Conservation (phyloP, 2,888 invertebrate species). For the Seira sanloemensis region DNA sequence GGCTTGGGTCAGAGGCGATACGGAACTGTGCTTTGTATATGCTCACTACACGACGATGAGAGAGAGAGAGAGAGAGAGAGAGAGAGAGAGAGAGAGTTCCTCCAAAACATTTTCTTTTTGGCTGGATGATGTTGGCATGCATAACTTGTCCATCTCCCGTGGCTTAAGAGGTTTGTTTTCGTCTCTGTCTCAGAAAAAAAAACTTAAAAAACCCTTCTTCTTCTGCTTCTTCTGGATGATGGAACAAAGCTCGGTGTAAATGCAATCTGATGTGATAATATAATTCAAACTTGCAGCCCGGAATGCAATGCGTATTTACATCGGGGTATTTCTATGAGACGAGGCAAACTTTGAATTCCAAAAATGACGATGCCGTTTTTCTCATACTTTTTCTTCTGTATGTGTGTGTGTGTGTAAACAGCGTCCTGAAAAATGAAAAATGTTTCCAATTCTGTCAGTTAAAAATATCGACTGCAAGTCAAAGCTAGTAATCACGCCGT, state of each 20-base stretch:
- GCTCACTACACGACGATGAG: neutral
- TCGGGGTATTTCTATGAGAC: no score
- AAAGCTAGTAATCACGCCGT: slow-evolving; percentile 57
- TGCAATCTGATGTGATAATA: slow-evolving; percentile 55
- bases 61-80: no score
- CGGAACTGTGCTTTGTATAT: neutral
- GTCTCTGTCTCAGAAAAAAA: slow-evolving; percentile 15
- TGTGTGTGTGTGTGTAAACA: neutral
- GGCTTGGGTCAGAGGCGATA: slow-evolving; percentile 51
- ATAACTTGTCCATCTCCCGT: slow-evolving; percentile 65
- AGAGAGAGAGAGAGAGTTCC: slow-evolving; percentile 20
- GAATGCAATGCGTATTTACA: slow-evolving; percentile 44
- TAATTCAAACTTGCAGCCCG: slow-evolving; percentile 50
- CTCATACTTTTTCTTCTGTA: neutral
- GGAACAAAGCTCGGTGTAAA: no score
- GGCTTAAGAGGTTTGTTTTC: slow-evolving; percentile 64
- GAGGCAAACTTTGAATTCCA: neutral
- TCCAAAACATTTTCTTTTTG: slow-evolving; percentile 38
- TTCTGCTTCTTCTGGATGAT: neutral
- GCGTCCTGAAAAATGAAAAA: slow-evolving; percentile 59
- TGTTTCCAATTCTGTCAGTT: slow-evolving; percentile 59
- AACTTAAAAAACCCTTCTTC: no score
- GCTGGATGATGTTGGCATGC: slow-evolving; percentile 55
- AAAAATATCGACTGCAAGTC: slow-evolving; percentile 32
- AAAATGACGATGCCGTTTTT: slow-evolving; percentile 8